phyloP scores from a whole-genome alignment of 2,113 vertebrate species.

The Macquaria australasica region DNA sequence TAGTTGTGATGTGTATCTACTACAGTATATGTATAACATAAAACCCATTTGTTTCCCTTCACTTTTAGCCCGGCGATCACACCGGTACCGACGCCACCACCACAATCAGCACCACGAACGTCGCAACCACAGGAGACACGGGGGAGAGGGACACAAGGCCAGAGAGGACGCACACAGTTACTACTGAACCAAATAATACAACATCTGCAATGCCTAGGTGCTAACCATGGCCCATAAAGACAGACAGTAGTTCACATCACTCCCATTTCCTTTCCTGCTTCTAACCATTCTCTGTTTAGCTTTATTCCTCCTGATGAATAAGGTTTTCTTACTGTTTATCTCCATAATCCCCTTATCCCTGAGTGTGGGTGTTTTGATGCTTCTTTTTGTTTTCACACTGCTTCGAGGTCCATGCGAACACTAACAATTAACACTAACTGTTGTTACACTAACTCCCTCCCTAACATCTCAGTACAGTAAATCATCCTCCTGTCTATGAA shows the following conservation, averaged over 20 bases:
- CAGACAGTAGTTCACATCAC: slow-evolving; percentile 67
- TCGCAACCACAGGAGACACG: slow-evolving; percentile 86
- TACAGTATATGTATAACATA: not conserved
- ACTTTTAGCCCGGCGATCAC: slow-evolving; percentile 88
- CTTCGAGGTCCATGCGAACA: slow-evolving; percentile 76
- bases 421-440: slow-evolving; percentile 64
- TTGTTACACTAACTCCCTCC: slow-evolving; percentile 26
- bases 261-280: slow-evolving; percentile 45
- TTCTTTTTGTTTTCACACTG: slow-evolving; percentile 27
- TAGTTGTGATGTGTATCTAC: not conserved
- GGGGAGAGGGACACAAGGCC: slow-evolving; percentile 80
- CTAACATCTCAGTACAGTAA: slow-evolving; percentile 35
- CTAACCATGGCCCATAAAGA: slow-evolving; percentile 64
- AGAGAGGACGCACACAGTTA: slow-evolving; percentile 80
- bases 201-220: slow-evolving; percentile 66
- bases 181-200: slow-evolving; percentile 81
- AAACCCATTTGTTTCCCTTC: not conserved
- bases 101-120: slow-evolving; percentile 88
- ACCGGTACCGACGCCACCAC: slow-evolving; percentile 89
- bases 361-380: slow-evolving; percentile 55
- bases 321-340: slow-evolving; percentile 39
- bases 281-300: slow-evolving; percentile 55
- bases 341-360: not conserved
- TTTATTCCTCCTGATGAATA: slow-evolving; percentile 40
- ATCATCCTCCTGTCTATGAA: slow-evolving; percentile 41